These are phyloP conservation scores for Knipowitschia caucasica DNA, from an alignment of 2,797 vertebrate species.

Conservation along the genomic window DNA sequence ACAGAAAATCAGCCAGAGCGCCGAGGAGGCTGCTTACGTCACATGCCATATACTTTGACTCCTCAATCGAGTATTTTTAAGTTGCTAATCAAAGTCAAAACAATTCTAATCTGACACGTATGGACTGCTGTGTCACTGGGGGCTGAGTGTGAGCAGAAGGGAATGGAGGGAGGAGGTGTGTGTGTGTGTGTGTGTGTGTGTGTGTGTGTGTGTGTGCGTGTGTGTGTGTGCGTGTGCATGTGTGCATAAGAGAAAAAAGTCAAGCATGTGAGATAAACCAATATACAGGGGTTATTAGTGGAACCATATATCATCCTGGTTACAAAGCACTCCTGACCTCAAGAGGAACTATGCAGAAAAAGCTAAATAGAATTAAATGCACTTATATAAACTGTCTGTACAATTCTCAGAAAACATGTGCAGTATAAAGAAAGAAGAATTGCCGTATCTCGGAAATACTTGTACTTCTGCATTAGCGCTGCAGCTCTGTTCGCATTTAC, in stretches of 20 bases:
- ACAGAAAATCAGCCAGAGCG: slow-evolving; percentile 61
- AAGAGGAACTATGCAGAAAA: neutral
- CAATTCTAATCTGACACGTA: too few relatives aligned
- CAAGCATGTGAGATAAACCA: slow-evolving; percentile 10
- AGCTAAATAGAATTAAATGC: neutral
- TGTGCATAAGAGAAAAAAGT: slow-evolving; percentile 14
- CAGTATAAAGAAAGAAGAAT: too few relatives aligned
- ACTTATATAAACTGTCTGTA: neutral
- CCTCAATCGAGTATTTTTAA: too few relatives aligned
- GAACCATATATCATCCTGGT: slow-evolving; percentile 1
- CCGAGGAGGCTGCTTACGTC: slow-evolving; percentile 56
- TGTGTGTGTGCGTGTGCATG: neutral
- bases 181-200: neutral
- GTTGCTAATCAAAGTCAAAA: too few relatives aligned
- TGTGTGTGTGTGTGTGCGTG: neutral
- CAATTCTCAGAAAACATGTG: neutral
- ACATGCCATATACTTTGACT: too few relatives aligned
- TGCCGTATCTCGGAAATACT: too few relatives aligned
- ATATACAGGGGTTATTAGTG: slow-evolving; percentile 6
- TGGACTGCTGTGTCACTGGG: slow-evolving; percentile 50
- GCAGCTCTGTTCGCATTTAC: too few relatives aligned
- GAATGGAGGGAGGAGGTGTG: slow-evolving; percentile 27
- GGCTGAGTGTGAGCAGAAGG: slow-evolving; percentile 46
- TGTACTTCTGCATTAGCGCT: too few relatives aligned
- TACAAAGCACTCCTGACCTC: neutral